Evolutionary conservation across 2,888 invertebrate species (phyloP), one percentile per base, ranked within the genome.

Genomic region (Blastobasis lacticolella): DNA sequence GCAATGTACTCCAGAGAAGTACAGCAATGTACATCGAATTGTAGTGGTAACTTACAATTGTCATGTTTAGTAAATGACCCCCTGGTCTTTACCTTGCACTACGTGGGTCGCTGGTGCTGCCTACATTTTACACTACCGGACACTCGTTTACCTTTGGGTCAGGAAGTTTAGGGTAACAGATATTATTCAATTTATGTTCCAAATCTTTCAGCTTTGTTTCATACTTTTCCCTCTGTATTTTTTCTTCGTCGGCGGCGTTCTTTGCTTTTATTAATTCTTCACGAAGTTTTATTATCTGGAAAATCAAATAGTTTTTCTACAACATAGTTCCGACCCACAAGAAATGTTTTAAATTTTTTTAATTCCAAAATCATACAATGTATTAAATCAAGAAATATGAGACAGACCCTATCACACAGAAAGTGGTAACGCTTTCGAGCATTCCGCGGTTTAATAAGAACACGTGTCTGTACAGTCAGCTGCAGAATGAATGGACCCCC

Each of bases 191-290:
- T 57, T 84, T 81, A 6, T 66, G 44, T 61, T 85, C 86, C 46
- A 85, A 61, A 50, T 84, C 86, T 57, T 72, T 80, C 0, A 86
- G 62, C 58, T 78, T 81, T 0, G 60, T 48, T 61, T 85, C 84
- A 53, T 81, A 83, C 49, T 76, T 80, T 53, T 81, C 69, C 51
- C 74, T 69, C 55, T 80, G 74, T 7, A 69, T 62, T 48, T 71
- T 66, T 59, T 85, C 86, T 49, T 81, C 74, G 1, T 81, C 82
- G 5, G 79, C 82, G 2, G 60, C 55, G 45, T 71, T 76, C 59
- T 75, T 82, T 0, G 82, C 78, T 55, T 64, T 69, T 6, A 74
- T 70, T 38, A 85, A 58, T 45, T 85, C 83, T 51, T 81, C 81
- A 0, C 75, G 77, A 10, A 86, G 69, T 55, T 70, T 76, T 4